These are phyloP conservation scores for Zaprionus davidi DNA, from an alignment of 1,140 invertebrate genomes.

Conservation along the genomic window DNA sequence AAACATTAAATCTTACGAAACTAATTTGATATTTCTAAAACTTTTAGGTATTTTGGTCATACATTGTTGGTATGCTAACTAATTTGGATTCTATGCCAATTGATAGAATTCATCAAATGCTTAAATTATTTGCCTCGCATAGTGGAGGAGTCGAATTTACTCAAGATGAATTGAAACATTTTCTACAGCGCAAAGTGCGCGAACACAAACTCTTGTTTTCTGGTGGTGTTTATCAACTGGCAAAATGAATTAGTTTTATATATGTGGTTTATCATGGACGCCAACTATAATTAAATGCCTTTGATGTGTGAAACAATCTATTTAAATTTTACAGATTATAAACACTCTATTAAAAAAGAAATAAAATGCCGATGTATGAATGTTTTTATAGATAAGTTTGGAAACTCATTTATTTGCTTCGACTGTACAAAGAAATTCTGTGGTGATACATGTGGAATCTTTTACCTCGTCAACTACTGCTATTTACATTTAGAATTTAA, in stretches of 20 bases:
- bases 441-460: constrained; percentile 23
- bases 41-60: constrained; percentile 94
- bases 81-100: constrained; percentile 96
- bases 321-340: no score
- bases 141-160: constrained; percentile 95
- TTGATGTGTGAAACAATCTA: no score
- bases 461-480: constrained; percentile 31
- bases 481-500: constrained; percentile 40
- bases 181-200: constrained; percentile 96
- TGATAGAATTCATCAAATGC: constrained; percentile 97
- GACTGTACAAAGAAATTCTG: constrained; percentile 40
- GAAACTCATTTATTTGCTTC: constrained; percentile 42
- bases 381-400: not conserved
- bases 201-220: constrained; percentile 94
- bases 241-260: constrained; percentile 86
- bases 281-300: no score
- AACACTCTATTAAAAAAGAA: no score
- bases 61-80: constrained; percentile 98
- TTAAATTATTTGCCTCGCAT: constrained; percentile 97
- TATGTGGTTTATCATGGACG: no score
- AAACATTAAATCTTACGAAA: not conserved
- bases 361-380: no score
- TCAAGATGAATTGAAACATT: constrained; percentile 93
- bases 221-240: constrained; percentile 94
- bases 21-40: not conserved